A percentile compares a stretch with the other conserved stretches of the same genome.
Evolutionary conservation across 35 echinoderm and acorn worm species (phyloP).

Genomic region (Apostichopus japonicus): DNA sequence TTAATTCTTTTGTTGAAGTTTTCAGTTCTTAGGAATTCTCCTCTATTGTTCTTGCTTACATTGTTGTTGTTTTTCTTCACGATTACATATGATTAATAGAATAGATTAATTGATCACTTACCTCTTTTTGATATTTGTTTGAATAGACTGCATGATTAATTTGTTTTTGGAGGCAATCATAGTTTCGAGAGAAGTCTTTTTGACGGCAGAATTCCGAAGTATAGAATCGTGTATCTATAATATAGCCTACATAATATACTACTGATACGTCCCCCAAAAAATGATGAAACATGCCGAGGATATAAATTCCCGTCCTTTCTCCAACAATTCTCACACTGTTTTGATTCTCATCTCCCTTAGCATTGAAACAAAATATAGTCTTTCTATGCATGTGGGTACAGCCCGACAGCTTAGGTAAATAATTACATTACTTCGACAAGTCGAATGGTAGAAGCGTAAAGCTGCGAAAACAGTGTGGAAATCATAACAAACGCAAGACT

Average conservation of each 20-base stretch:
- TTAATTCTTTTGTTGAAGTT: too few species aligned
- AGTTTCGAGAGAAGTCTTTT: not conserved
- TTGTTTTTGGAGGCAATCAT: slow-evolving; percentile 1
- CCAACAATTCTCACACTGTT: slow-evolving; percentile 45
- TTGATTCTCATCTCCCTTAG: slow-evolving; percentile 49
- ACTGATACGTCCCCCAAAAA: not conserved
- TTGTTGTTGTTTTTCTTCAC: too few species aligned
- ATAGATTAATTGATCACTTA: not conserved
- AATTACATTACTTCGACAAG: slow-evolving; percentile 68
- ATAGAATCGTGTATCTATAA: not conserved
- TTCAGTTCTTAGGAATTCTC: too few species aligned
- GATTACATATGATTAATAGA: too few species aligned
- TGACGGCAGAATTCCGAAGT: not conserved
- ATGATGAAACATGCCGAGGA: not conserved
- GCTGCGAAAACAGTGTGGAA: slow-evolving; percentile 57
- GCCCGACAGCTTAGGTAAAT: slow-evolving; percentile 58
- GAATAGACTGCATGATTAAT: not conserved
- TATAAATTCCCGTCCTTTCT: slow-evolving; percentile 21
- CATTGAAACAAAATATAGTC: slow-evolving; percentile 41
- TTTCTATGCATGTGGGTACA: slow-evolving; percentile 45
- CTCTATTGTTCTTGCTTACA: too few species aligned
- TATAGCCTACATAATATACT: not conserved
- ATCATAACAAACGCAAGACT: slow-evolving; percentile 57
- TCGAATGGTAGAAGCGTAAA: slow-evolving; percentile 43
- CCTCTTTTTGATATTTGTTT: not conserved